phyloP scores from a whole-genome alignment of 1,140 invertebrate species.

The Drosophila tani region DNA sequence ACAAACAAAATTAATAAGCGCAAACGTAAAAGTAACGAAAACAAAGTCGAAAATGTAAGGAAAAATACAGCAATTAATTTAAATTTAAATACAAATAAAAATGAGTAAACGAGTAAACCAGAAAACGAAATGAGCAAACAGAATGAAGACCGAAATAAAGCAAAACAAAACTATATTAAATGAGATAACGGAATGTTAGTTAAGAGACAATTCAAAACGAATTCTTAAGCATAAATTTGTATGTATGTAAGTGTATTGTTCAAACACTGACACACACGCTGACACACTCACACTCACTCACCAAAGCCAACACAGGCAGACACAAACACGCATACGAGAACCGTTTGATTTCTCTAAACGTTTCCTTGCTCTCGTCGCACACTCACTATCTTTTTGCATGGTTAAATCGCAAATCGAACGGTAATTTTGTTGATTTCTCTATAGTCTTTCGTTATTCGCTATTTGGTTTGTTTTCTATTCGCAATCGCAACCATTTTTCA shows the following conservation, averaged over 20 bases:
- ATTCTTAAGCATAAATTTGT: constrained; percentile 80
- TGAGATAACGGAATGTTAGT: constrained; percentile 66
- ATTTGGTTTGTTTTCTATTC: constrained; percentile 28
- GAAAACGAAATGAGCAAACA: constrained; percentile 55
- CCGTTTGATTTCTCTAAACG: constrained; percentile 29
- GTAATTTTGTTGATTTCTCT: constrained; percentile 24
- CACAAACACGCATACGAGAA: constrained; percentile 20
- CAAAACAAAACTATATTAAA: constrained; percentile 44
- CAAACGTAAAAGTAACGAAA: constrained; percentile 49
- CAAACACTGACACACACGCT: constrained; percentile 38
- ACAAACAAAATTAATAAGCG: constrained; percentile 59
- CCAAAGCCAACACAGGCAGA: background rate
- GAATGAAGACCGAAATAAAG: constrained; percentile 44
- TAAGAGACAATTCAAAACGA: constrained; percentile 67
- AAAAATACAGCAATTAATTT: constrained; percentile 75
- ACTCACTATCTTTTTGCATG: constrained; percentile 4
- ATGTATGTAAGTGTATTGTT: constrained; percentile 77
- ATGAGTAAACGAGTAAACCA: constrained; percentile 48
- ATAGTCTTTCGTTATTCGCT: constrained; percentile 4
- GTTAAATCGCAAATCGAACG: constrained; percentile 23
- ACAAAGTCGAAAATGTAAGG: constrained; percentile 56
- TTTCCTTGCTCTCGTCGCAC: constrained; percentile 23
- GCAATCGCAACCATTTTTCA: constrained; percentile 34
- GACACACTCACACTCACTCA: constrained; percentile 3
- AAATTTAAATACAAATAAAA: constrained; percentile 49